Evolutionary conservation across 2,113 vertebrate genomes (phyloP), one percentile per base, ranked within the genome.

Genomic region (Scomber scombrus): DNA sequence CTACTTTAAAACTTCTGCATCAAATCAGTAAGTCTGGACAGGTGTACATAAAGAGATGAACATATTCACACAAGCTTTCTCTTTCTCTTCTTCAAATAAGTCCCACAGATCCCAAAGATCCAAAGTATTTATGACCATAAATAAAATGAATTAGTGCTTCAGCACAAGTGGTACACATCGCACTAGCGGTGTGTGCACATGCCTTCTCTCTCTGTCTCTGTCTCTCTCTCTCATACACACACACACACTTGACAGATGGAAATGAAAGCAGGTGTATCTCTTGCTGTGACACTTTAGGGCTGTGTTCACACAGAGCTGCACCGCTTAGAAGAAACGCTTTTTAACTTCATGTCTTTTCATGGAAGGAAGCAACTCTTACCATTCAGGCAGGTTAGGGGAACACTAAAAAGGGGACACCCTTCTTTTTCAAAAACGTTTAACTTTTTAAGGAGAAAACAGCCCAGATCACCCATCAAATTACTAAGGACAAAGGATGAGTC

Each of bases 221-320:
- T 21, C n/a, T 10, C 45, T 3, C 43, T 43, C 64, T 45, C 23
- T 45, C 63, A 45, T 45, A 29, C 61, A 56, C 61, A 63, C 64
- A 54, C 61, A 47, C 49, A 66, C 26, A 23, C 49, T 31, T 1
- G 2, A 63, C 49, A 81, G 23, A 66, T 12, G 67, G 34, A 54
- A 62, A 78, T 73, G 47, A 77, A 77, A 68, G 55, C 16, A 66
- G 58, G 29, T 52, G 16, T 58, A 23, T 71, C 46, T 87, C n/a
- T 81, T 46, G 31, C 51, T 43, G 46, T 29, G 51, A 68, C 66
- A 85, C 74, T 67, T 54, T 0, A 49, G 40, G 57, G 57, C 40
- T 40, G 64, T 69, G 58, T 67, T 56, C 55, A 80, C 47, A 71
- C 21, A 66, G 74, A 72, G 29, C 54, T 16, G 11, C 2, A 12